Conservation (phyloP, 2,797 vertebrate genomes). For the Cottoperca gobio region DNA sequence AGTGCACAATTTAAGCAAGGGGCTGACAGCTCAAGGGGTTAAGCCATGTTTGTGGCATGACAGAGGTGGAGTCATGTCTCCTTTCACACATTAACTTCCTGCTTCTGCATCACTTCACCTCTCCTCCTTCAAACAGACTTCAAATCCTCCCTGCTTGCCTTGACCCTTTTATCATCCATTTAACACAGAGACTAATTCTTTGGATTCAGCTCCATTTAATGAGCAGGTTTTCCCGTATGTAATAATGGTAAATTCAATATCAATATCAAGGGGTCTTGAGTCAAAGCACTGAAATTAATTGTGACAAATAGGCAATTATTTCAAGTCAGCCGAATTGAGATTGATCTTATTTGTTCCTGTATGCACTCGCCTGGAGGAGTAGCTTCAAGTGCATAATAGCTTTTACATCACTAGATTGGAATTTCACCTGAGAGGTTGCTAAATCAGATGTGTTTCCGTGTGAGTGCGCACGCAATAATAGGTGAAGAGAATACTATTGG, state of each 20-base stretch:
- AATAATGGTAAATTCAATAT: conserved; percentile 71
- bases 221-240: conserved; percentile 54
- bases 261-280: conserved; percentile 67
- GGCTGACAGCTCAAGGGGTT: conserved; percentile 19
- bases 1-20: neutral
- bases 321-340: conserved; percentile 57
- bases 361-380: conserved; percentile 42
- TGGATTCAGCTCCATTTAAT: conserved; percentile 55
- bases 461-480: conserved; percentile 43
- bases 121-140: conserved; percentile 29
- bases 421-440: conserved; percentile 62
- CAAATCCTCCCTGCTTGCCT: conserved; percentile 36
- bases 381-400: conserved; percentile 54
- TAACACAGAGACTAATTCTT: conserved; percentile 50
- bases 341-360: conserved; percentile 76
- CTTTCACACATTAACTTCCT: conserved; percentile 30
- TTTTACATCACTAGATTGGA: conserved; percentile 52
- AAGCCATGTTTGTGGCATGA: conserved; percentile 39
- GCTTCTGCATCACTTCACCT: conserved; percentile 43
- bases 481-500: conserved; percentile 42
- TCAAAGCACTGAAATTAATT: conserved; percentile 70
- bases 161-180: conserved; percentile 61
- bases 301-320: conserved; percentile 80
- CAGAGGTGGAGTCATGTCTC: conserved; percentile 25
- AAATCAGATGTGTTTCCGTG: conserved; percentile 54